phyloP scores from a whole-genome alignment of 1,140 invertebrate genomes.

The Myzus persicae region DNA sequence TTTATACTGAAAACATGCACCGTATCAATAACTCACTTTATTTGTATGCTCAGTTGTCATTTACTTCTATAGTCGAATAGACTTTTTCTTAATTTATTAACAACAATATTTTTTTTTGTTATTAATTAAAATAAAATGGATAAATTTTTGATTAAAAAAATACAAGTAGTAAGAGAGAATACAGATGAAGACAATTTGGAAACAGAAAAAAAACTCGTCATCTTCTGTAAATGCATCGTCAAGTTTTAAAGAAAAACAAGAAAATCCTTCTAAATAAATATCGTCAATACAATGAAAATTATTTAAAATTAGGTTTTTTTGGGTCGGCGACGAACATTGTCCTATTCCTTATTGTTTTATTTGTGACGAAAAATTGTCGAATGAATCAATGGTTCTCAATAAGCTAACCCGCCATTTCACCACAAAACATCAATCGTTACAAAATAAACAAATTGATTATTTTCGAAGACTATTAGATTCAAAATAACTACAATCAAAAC shows the following conservation, averaged over 20 bases:
- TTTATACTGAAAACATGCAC: constrained; percentile 4
- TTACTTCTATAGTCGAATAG: constrained; percentile 15
- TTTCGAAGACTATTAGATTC: too few species aligned
- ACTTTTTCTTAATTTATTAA: constrained; percentile 18
- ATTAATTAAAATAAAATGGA: background rate
- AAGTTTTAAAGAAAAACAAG: constrained; percentile 19
- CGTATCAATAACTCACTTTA: background rate
- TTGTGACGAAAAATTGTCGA: too few species aligned
- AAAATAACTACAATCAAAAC: too few species aligned
- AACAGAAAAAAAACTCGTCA: background rate
- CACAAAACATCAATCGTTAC: too few species aligned
- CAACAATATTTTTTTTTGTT: constrained; percentile 10
- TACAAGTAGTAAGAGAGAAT: background rate
- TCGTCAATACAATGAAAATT: background rate
- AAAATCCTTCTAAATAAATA: constrained; percentile 19
- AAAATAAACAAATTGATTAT: too few species aligned
- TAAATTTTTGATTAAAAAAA: constrained; percentile 24
- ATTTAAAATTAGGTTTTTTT: too few species aligned
- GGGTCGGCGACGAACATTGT: too few species aligned
- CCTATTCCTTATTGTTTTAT: too few species aligned
- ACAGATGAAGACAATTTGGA: background rate
- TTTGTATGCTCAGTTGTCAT: background rate
- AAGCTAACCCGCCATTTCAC: too few species aligned
- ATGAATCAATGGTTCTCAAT: too few species aligned
- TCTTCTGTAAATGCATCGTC: background rate